These are phyloP conservation scores for Pachliopta kotzebuea DNA, from an alignment of 2,888 invertebrate species.

Conservation along the genomic window DNA sequence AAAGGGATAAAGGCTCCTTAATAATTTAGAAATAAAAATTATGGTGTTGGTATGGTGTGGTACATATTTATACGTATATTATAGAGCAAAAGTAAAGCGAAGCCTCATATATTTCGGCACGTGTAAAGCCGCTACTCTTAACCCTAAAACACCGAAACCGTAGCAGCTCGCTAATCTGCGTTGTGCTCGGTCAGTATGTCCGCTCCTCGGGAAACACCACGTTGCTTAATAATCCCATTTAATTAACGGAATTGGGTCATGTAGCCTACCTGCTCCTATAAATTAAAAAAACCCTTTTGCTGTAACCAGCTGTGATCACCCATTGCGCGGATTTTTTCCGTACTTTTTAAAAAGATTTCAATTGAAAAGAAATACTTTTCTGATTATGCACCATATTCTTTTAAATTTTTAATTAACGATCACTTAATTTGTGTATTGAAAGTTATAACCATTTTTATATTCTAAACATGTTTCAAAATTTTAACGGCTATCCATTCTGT, in stretches of 20 bases:
- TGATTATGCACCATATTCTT: too few species aligned
- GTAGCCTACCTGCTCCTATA: not conserved
- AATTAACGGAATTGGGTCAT: conserved; percentile 30
- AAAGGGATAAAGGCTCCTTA: too few species aligned
- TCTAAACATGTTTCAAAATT: not conserved
- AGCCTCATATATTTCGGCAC: conserved; percentile 48
- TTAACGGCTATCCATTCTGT: not conserved
- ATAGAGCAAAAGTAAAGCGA: conserved; percentile 36
- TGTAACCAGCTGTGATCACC: not conserved
- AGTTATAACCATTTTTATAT: not conserved
- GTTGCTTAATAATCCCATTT: conserved; percentile 67
- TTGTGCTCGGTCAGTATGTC: conserved; percentile 46
- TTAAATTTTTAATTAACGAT: too few species aligned
- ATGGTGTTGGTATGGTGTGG: too few species aligned
- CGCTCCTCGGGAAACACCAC: conserved; percentile 41
- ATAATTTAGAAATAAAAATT: too few species aligned
- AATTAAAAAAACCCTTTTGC: not conserved
- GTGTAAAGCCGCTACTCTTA: conserved; percentile 45
- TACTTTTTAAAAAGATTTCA: not conserved
- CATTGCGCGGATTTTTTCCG: not conserved
- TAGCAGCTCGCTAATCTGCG: conserved; percentile 69
- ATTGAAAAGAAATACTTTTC: not conserved
- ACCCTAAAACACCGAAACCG: conserved; percentile 76
- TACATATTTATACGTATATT: too few species aligned
- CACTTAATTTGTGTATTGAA: too few species aligned